Conservation (phyloP, 2,797 vertebrate genomes). For the Peromyscus melanophrys region DNA sequence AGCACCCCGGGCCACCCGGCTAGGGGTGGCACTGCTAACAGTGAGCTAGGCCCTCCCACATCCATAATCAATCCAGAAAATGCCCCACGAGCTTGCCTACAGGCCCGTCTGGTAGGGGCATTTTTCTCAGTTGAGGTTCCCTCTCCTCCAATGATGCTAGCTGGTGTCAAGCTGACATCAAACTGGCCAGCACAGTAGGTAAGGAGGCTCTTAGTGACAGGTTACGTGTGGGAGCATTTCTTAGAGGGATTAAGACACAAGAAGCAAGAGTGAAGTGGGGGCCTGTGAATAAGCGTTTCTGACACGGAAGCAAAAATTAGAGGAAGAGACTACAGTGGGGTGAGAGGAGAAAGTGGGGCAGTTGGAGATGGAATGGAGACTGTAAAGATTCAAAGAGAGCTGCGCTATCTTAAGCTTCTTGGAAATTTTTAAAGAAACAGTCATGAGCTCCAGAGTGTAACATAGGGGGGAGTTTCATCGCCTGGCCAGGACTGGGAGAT, state of each 20-base stretch:
- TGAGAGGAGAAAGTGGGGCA: background rate
- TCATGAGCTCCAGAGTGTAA: too few species aligned
- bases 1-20: background rate
- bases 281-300: background rate
- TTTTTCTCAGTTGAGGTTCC: background rate
- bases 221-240: background rate
- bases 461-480: background rate
- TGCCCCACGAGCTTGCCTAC: background rate
- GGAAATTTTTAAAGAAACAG: background rate
- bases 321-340: background rate
- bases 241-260: background rate
- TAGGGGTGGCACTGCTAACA: background rate
- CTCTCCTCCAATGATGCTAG: background rate
- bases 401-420: background rate
- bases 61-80: background rate
- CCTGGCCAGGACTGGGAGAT: background rate
- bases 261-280: background rate
- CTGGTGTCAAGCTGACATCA: background rate
- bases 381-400: background rate
- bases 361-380: background rate
- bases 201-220: background rate
- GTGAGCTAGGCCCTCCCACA: background rate
- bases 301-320: background rate
- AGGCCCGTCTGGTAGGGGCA: too few species aligned
- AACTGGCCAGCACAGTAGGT: background rate